Evolutionary conservation across 2,797 vertebrate species (phyloP).

Genomic region (Muraenolepis orangiensis): DNA sequence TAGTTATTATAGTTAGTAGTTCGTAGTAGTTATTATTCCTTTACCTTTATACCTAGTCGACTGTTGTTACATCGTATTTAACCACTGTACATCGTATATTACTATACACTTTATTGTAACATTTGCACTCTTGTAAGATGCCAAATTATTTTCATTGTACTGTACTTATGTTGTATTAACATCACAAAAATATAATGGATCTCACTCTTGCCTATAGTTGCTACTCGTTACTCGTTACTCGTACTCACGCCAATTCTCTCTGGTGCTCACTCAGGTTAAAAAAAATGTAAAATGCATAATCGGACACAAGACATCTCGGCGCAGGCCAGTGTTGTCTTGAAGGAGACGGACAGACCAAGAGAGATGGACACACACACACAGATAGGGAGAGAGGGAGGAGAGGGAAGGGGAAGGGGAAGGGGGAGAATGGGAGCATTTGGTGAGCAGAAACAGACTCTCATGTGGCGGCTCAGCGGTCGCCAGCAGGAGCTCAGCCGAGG

Average conservation of each 20-base stretch:
- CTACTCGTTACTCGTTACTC: too few relatives aligned
- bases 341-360: neutral
- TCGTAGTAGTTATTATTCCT: too few relatives aligned
- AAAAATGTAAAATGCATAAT: neutral
- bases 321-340: neutral
- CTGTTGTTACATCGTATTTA: too few relatives aligned
- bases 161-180: neutral
- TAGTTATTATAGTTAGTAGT: too few relatives aligned
- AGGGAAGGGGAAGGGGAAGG: too few relatives aligned
- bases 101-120: too few relatives aligned
- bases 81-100: too few relatives aligned
- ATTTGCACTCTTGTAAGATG: too few relatives aligned
- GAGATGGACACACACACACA: neutral
- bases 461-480: conserved; percentile 2
- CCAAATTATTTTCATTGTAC: too few relatives aligned
- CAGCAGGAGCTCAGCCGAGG: conserved; percentile 46
- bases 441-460: conserved; percentile 38
- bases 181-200: neutral
- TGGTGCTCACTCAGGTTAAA: neutral
- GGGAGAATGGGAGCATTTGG: neutral
- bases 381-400: neutral
- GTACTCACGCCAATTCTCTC: too few relatives aligned
- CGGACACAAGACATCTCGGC: neutral
- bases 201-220: too few relatives aligned
- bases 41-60: too few relatives aligned